These are phyloP conservation scores for Microchirus variegatus DNA, from an alignment of 2,797 vertebrate genomes.

Conservation along the genomic window DNA sequence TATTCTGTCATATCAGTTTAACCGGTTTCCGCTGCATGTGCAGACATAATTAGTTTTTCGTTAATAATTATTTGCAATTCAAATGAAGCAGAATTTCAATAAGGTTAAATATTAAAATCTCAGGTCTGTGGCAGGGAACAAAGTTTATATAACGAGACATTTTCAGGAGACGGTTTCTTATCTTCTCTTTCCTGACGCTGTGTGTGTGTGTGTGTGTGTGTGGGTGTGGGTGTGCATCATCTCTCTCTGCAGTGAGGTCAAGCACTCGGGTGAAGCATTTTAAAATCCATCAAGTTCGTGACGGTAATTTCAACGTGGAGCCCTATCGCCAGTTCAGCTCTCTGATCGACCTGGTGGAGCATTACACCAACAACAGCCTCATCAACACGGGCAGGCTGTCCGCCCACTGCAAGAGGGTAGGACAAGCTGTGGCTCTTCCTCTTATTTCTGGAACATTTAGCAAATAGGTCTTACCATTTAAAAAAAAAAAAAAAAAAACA, in stretches of 20 bases:
- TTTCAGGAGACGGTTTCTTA: no score
- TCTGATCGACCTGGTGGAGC: slow-evolving; percentile 73
- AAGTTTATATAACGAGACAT: no score
- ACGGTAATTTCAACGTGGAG: slow-evolving; percentile 62
- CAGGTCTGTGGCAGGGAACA: no score
- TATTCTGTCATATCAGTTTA: not conserved
- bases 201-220: not conserved
- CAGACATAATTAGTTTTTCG: no score
- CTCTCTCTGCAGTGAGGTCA: slow-evolving; percentile 73
- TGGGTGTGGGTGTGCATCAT: not conserved
- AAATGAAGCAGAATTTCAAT: no score
- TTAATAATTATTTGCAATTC: no score
- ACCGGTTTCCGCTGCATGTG: no score
- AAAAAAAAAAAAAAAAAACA: no score
- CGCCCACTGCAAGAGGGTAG: slow-evolving; percentile 69
- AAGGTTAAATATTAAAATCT: no score
- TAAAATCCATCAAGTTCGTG: slow-evolving; percentile 62
- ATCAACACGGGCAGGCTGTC: slow-evolving; percentile 54
- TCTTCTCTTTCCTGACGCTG: not conserved
- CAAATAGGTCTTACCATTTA: no score
- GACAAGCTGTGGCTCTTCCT: not conserved
- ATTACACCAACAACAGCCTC: slow-evolving; percentile 71
- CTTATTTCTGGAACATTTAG: no score
- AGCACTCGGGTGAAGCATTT: slow-evolving; percentile 76
- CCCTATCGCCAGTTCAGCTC: slow-evolving; percentile 56